A percentile compares a stretch with the other conserved stretches of the same genome.
phyloP scores from a whole-genome alignment of 1,140 invertebrate genomes.

The Camponotus pennsylvanicus region DNA sequence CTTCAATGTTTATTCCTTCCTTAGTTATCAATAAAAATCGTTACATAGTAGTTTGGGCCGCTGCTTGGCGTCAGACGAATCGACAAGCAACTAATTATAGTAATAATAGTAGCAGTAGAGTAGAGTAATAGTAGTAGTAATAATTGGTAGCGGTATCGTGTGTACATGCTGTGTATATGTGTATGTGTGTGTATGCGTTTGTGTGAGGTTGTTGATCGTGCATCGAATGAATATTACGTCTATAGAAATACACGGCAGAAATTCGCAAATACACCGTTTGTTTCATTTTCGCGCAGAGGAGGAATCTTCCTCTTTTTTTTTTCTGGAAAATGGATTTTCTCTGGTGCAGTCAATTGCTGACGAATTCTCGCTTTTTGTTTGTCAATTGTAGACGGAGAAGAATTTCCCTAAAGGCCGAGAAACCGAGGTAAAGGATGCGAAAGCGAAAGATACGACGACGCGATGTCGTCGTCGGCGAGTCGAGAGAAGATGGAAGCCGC shows the following conservation, averaged over 20 bases:
- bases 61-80: conserved; percentile 72
- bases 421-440: neutral
- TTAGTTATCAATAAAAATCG: conserved; percentile 84
- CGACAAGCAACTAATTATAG: conserved; percentile 74
- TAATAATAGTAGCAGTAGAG: conserved; percentile 74
- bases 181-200: neutral
- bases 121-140: conserved; percentile 71
- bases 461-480: neutral
- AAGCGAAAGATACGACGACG: conserved; percentile 27
- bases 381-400: neutral
- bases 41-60: conserved; percentile 82
- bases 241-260: conserved; percentile 38
- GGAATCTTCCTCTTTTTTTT: neutral
- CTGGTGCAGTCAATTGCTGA: neutral
- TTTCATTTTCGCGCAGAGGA: neutral
- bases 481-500: neutral
- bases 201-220: neutral
- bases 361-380: neutral
- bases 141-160: conserved; percentile 72
- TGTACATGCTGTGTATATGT: conserved; percentile 21
- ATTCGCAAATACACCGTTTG: conserved; percentile 36
- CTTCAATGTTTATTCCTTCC: conserved; percentile 81
- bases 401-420: neutral
- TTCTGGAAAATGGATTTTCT: neutral
- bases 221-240: conserved; percentile 23